Percentiles rank a stretch among this genome's conserved stretches.
phyloP scores from a whole-genome alignment of 2,113 vertebrate genomes.

The Tamias sibiricus region DNA sequence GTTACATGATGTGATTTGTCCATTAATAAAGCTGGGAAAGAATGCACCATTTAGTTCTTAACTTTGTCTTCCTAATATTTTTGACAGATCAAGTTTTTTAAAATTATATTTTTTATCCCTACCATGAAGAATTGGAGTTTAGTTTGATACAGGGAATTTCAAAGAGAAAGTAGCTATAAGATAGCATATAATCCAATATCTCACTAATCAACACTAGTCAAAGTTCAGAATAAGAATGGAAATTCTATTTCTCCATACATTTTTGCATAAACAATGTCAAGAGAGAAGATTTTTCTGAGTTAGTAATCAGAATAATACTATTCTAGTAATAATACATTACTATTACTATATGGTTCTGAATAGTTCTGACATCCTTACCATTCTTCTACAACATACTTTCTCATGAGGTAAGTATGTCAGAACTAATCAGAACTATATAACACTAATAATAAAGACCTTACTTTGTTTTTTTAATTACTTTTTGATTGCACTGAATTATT shows the following conservation, averaged over 20 bases:
- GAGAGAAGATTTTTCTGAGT: not conserved
- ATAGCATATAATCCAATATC: not conserved
- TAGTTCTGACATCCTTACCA: too few relatives aligned
- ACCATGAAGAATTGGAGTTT: not conserved
- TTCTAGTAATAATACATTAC: too few relatives aligned
- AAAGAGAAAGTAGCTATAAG: not conserved
- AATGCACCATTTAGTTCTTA: not conserved
- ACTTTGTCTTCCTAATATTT: not conserved
- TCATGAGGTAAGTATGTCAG: not conserved
- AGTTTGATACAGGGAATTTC: not conserved
- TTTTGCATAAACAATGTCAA: not conserved
- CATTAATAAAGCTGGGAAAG: not conserved
- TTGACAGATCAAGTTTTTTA: not conserved
- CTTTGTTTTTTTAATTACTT: conserved; percentile 3
- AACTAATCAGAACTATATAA: not conserved
- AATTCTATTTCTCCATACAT: not conserved
- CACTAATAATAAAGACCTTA: not conserved
- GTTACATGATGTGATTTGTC: not conserved
- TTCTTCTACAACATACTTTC: too few relatives aligned
- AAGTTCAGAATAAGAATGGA: not conserved
- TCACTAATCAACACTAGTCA: not conserved
- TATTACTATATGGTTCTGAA: too few relatives aligned
- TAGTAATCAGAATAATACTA: not conserved
- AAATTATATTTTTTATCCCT: not conserved
- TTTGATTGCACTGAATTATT: not conserved